phyloP scores from a whole-genome alignment of 2,888 invertebrate species.

The Buathra laborator region DNA sequence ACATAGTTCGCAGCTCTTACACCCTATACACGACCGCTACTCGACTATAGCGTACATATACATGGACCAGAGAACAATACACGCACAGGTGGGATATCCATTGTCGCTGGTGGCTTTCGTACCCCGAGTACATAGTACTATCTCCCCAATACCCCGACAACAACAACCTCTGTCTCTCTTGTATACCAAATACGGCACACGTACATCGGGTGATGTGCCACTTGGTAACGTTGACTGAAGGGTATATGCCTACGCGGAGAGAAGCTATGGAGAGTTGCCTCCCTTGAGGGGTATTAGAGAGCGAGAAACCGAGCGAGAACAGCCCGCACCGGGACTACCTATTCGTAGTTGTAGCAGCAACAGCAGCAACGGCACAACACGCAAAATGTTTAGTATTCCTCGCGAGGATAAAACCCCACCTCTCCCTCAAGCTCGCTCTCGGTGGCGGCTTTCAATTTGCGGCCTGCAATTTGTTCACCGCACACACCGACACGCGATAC shows the following conservation, averaged over 20 bases:
- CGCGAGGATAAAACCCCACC: conserved; percentile 62
- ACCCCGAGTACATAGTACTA: conserved; percentile 31
- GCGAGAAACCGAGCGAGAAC: conserved; percentile 47
- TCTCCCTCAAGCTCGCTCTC: conserved; percentile 21
- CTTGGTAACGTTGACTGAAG: conserved; percentile 49
- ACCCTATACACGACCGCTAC: conserved; percentile 17
- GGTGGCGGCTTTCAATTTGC: conserved; percentile 81
- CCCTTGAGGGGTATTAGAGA: conserved; percentile 10
- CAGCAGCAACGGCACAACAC: conserved; percentile 40
- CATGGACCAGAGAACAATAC: conserved; percentile 41
- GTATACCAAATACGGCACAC: conserved; percentile 35
- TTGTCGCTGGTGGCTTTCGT: conserved; percentile 24
- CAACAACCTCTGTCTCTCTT: conserved; percentile 37
- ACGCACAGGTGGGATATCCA: conserved; percentile 44
- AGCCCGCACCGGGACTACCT: conserved; percentile 12
- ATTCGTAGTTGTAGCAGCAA: neutral
- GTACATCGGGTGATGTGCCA: conserved; percentile 37
- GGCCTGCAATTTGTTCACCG: conserved; percentile 79
- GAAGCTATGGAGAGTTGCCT: neutral
- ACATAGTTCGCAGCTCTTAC: neutral
- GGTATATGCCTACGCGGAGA: conserved; percentile 43
- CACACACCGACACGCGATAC: conserved; percentile 60
- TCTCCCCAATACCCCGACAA: conserved; percentile 5
- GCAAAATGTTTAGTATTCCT: conserved; percentile 81
- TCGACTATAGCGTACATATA: neutral